Base-by-base conservation (phyloP, 2,888 invertebrate species). In the Cynaeus angustus region DNA sequence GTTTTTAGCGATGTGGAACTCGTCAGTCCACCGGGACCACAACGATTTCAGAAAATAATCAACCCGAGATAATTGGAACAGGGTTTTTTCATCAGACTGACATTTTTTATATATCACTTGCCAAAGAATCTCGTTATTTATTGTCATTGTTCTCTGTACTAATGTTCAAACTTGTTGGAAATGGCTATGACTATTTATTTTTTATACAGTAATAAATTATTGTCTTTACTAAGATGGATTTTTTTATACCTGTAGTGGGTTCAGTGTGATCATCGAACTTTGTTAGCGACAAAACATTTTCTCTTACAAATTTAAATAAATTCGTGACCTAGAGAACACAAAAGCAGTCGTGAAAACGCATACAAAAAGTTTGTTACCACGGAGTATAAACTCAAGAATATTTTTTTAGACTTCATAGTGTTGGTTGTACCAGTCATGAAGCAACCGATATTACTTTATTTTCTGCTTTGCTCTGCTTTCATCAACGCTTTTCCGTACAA, bases 1-100 rank as follows among this genome's bases (percentile, higher is more conserved):
- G 74, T 82, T 26, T 75, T 81, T 14, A 66, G 66, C 13, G 13
- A 13, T 37, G 46, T 46, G 6, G 59, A 52, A 16, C 38, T n/a
- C n/a, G n/a, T 33, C 33, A 33, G 33, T 33, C 10, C 33, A 4
- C 5, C 53, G 5, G 37, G 37, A 9, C 37, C 28, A 33, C 53
- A 33, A 37, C 45, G 41, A 8, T 58, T 58, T 43, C 43, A 58
- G 26, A 58, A 30, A 46, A 59, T 46, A 3, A 59, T 13, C 8
- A 26, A 28, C 26, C 59, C 59, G 9, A 28, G 59, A 59, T 59
- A 46, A 28, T 14, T 55, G 26, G 8, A 26, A 16, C n/a, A 4
- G 4, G 21, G 21, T 21, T 4, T 3, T 14, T 48, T 48, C 13
- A 30, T 9, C 10, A 50, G 59, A 59, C 59, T 59, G 59, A 53